Evolutionary conservation across 2,888 invertebrate genomes (phyloP), one percentile per base, ranked within the genome.

Genomic region (Macrophya alboannulata): DNA sequence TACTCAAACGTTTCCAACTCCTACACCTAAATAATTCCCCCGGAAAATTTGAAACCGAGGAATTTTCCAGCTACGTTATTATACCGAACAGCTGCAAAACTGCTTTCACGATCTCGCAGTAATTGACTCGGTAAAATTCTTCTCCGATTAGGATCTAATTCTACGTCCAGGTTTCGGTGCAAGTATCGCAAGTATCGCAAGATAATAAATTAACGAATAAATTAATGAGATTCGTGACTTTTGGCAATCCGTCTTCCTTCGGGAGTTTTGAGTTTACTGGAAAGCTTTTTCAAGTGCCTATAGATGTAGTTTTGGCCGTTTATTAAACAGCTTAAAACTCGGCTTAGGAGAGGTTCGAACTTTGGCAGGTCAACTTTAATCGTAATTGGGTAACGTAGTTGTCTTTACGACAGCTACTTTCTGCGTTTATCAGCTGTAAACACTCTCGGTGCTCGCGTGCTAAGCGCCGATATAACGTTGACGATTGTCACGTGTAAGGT

Each of bases 401-500:
- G 43, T 43, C 81, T 81, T 62, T 59, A 81, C 59, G 79, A 79
- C 79, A 40, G 25, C 31, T 37, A 77, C 77, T 77, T 77, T 55
- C 55, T 48, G 51, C 77, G 51, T 81, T 81, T 81, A 81, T 81
- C 81, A 81, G 81, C 59, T 59, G 12, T 25, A 62, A 40, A 81
- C 81, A 81, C 62, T 62, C 81, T 62, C 8, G 40, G 43, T 43
- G 43, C 15, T 81, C 59, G 40, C 81, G 81, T 81, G 79, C 62
- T 40, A 12, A 81, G 81, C 12, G n/a, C 37, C 81, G 81, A 81
- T 40, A 81, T 51, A 62, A 40, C 81, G 40, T 81, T 62, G 51
- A 81, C 12, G 81, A 81, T 81, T 59, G 81, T 81, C 81, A 40
- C 81, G 81, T 77, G 68, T 74, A 74, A 81, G 62, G 81, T 62